Evolutionary conservation across 2,113 vertebrate species (phyloP), one percentile per base, ranked within the genome.

Genomic region (Esox niger): DNA sequence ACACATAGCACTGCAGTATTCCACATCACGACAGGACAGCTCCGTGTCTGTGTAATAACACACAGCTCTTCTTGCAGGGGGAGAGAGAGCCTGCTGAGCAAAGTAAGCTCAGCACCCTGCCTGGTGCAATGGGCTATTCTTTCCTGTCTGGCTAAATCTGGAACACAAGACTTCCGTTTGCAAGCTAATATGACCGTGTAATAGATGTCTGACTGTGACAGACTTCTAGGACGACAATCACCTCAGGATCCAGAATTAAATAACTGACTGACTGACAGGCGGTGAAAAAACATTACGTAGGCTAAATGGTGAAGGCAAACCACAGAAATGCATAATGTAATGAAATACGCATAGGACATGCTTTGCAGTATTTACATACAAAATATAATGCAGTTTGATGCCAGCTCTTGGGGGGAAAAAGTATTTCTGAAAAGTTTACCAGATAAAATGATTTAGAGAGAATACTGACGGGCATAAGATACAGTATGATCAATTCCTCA

Each of bases 1-100:
- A 87, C 88, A 79, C 87, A 87, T 83, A 83, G 81, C 86, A 92
- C 86, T 89, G 91, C 91, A 89, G 90, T 76, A 82, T 58, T 11
- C 61, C 74, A 72, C 81, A 87, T 88, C 89, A 90, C 84, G 86
- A 87, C 87, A 78, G 79, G 47, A 52, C 47, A 52, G 47, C 47
- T 52, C 47, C 17, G 47, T 52, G 47, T 52, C 47, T 21, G n/a
- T 52, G 20, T 21, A 20, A 2, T 6, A n/a, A 55, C 2, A 31
- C 3, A 29, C 2, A 43, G 26, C 47, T 29, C 52, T 32, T 52
- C 58, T 11, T 3, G n/a, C 66, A 69, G 31, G 21, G 32, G 49
- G 33, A 25, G 32, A 56, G 33, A 49, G 4, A 7, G 64, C 38
- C 43, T 58, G 62, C 63, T 27, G 55, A 35, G 66, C 7, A n/a